Conservation (phyloP, 2,888 invertebrate genomes). For the Germaria angustata region DNA sequence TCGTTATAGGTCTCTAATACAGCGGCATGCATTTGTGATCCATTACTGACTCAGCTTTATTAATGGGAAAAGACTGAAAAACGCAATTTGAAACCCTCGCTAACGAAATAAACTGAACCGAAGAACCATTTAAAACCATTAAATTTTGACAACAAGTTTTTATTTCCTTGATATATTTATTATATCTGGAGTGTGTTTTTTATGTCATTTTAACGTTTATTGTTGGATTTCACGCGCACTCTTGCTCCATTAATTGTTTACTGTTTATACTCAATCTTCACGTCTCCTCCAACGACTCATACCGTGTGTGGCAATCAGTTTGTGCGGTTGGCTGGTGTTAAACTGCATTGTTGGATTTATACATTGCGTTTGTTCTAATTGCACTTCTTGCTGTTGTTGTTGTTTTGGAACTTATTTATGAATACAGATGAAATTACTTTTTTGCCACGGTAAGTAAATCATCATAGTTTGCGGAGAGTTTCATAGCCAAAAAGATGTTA, state of each 20-base stretch:
- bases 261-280: not conserved
- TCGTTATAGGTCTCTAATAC: not conserved
- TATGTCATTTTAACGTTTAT: conserved; percentile 38
- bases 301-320: not conserved
- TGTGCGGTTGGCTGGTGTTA: conserved; percentile 16
- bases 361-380: conserved; percentile 52
- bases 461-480: not conserved
- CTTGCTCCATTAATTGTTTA: conserved; percentile 1
- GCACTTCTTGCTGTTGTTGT: conserved; percentile 50
- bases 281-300: not conserved
- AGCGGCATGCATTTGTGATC: not conserved
- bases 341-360: not conserved
- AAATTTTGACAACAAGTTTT: conserved; percentile 49
- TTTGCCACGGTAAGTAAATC: conserved; percentile 74
- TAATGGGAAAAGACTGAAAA: not conserved
- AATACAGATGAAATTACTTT: conserved; percentile 76
- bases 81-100: conserved; percentile 3
- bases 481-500: not conserved
- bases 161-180: conserved; percentile 14
- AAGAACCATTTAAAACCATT: conserved; percentile 19
- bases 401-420: conserved; percentile 69
- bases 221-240: not conserved
- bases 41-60: conserved; percentile 32
- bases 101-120: not conserved
- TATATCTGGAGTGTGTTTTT: conserved; percentile 11